phyloP scores from a whole-genome alignment of 2,113 vertebrate species.

The Butorides virescens region DNA sequence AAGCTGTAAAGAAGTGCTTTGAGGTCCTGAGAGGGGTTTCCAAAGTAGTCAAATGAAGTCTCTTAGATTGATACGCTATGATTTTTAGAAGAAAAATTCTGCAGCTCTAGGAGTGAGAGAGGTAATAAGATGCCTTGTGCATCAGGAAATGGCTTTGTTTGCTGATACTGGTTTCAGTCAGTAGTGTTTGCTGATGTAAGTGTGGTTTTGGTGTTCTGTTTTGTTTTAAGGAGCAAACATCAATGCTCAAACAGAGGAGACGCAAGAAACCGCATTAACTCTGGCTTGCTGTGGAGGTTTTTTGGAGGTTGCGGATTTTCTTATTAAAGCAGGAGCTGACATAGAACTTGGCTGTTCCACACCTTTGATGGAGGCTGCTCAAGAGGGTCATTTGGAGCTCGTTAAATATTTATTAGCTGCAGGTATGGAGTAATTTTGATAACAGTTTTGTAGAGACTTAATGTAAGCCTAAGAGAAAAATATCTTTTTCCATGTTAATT shows the following conservation, averaged over 20 bases:
- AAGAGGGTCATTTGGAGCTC: constrained; percentile 96
- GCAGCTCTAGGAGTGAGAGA: background rate
- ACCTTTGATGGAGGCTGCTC: constrained; percentile 97
- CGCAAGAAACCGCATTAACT: constrained; percentile 95
- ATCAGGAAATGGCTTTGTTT: background rate
- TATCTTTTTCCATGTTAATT: fast-evolving
- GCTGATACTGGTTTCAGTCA: background rate
- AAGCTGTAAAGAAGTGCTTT: background rate
- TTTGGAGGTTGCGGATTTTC: constrained; percentile 95
- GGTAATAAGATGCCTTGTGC: background rate
- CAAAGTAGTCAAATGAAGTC: background rate
- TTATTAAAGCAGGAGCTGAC: constrained; percentile 97
- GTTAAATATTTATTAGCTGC: constrained; percentile 97
- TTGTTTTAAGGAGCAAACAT: constrained; percentile 91
- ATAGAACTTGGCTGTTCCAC: constrained; percentile 98
- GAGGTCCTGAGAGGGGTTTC: background rate
- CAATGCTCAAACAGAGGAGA: constrained; percentile 98
- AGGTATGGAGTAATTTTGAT: constrained; percentile 71
- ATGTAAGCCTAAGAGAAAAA: background rate
- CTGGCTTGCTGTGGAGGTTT: constrained; percentile 98
- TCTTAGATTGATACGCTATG: fast-evolving
- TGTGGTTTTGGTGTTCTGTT: background rate
- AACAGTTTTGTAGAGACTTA: background rate
- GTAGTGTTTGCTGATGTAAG: background rate
- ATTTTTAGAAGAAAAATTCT: background rate